Percentiles rank a stretch among this genome's conserved stretches.
Conservation (phyloP, 2,888 invertebrate species). For the Apotomis turbidana region DNA sequence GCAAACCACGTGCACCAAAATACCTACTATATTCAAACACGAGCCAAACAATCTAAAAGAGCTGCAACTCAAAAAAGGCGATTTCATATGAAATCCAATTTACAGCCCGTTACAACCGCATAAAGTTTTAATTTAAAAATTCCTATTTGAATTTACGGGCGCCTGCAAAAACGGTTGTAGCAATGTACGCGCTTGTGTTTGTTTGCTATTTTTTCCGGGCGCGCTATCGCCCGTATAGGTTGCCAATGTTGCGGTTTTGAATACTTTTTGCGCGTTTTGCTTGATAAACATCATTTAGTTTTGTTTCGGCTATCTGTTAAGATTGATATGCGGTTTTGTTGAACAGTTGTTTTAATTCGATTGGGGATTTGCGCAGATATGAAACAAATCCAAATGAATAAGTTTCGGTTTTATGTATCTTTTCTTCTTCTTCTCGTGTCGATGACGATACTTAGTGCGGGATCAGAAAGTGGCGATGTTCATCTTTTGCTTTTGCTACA, state of each 20-base stretch:
- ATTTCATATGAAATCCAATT: slow-evolving; percentile 38
- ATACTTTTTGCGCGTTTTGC: slow-evolving; percentile 26
- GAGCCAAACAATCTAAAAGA: slow-evolving; percentile 20
- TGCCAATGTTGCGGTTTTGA: slow-evolving; percentile 32
- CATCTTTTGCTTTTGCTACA: no score
- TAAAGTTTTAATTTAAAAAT: slow-evolving; percentile 42
- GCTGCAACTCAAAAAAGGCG: slow-evolving; percentile 7
- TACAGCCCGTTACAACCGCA: slow-evolving; percentile 33
- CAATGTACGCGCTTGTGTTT: slow-evolving; percentile 21
- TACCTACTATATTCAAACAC: background rate
- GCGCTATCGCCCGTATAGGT: slow-evolving; percentile 42
- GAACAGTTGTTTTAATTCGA: slow-evolving; percentile 9
- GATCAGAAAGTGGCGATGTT: no score
- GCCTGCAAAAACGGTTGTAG: slow-evolving; percentile 31
- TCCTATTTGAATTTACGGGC: slow-evolving; percentile 36
- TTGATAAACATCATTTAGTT: slow-evolving; percentile 32
- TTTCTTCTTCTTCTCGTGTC: background rate
- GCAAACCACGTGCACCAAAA: background rate
- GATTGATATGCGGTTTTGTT: slow-evolving; percentile 2
- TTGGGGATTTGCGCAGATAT: background rate
- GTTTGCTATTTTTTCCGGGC: slow-evolving; percentile 37
- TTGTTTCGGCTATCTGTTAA: slow-evolving; percentile 19
- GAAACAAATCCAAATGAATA: background rate
- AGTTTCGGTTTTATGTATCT: background rate
- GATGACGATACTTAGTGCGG: no score